These are phyloP conservation scores for Sylvietta virens DNA, from an alignment of 2,113 vertebrate species.

Conservation along the genomic window DNA sequence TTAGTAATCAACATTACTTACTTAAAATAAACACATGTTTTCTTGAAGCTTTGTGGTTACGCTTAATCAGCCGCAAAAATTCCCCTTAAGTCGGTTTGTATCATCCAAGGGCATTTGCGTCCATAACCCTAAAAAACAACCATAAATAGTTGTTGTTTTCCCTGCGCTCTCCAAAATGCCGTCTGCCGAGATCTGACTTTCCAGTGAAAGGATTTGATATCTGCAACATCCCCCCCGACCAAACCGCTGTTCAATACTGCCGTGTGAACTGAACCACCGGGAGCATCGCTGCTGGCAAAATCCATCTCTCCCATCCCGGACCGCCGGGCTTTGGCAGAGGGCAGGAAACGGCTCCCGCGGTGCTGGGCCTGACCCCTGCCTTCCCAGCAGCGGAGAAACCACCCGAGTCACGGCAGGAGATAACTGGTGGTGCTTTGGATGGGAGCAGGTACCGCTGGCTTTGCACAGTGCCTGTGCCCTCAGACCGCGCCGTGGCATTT, in stretches of 20 bases:
- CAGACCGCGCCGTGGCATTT: fast-evolving
- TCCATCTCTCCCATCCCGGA: not conserved
- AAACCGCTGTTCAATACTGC: not conserved
- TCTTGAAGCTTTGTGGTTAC: constrained; percentile 63
- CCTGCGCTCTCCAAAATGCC: not conserved
- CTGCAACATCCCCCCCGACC: not conserved
- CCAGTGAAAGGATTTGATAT: not conserved
- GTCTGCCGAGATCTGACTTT: not conserved
- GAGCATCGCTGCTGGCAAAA: not conserved
- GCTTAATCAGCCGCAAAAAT: constrained; percentile 63
- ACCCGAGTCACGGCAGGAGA: not conserved
- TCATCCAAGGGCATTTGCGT: constrained; percentile 61
- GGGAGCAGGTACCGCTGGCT: not conserved
- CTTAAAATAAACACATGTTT: constrained; percentile 69
- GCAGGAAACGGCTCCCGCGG: not conserved
- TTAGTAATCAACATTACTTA: constrained; percentile 68
- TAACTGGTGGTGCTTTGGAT: not conserved
- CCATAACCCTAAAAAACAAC: constrained; percentile 29
- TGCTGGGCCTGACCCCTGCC: not conserved
- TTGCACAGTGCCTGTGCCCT: not conserved
- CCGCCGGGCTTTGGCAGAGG: fast-evolving
- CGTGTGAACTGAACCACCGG: fast-evolving
- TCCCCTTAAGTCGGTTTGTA: constrained; percentile 56
- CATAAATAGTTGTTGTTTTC: constrained; percentile 46
- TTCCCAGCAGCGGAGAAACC: not conserved